Conservation (phyloP, 2,797 vertebrate species). For the Merluccius polli region DNA sequence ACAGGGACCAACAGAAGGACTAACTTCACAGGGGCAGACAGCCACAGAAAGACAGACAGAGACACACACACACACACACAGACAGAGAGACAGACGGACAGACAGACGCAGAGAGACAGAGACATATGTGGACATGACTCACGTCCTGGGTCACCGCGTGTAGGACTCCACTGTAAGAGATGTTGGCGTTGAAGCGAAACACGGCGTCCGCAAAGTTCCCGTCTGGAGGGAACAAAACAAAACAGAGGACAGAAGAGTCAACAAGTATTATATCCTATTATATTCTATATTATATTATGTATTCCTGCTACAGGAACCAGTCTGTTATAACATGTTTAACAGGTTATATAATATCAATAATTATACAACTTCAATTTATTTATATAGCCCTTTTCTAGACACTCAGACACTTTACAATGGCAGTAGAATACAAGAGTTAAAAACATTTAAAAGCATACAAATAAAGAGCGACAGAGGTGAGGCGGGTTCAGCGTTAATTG, state of each 20-base stretch:
- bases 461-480: not conserved
- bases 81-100: not conserved
- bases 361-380: too few species aligned
- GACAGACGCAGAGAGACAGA: not conserved
- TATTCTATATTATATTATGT: not conserved
- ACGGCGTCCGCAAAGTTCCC: conserved; percentile 96
- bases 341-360: not conserved
- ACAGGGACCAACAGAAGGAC: not conserved
- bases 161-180: conserved; percentile 97
- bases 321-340: not conserved
- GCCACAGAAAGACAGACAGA: not conserved
- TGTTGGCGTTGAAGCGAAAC: conserved; percentile 96
- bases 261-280: not conserved
- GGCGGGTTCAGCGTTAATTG: not conserved
- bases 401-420: not conserved
- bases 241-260: not conserved
- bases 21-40: not conserved
- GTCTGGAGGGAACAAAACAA: conserved; percentile 74
- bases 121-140: conserved; percentile 59
- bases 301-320: not conserved
- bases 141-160: conserved; percentile 99
- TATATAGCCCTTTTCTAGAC: not conserved
- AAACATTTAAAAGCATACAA: not conserved
- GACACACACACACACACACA: not conserved
- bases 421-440: not conserved